Conservation (phyloP, 2,888 invertebrate genomes). For the Thymelicus sylvestris region DNA sequence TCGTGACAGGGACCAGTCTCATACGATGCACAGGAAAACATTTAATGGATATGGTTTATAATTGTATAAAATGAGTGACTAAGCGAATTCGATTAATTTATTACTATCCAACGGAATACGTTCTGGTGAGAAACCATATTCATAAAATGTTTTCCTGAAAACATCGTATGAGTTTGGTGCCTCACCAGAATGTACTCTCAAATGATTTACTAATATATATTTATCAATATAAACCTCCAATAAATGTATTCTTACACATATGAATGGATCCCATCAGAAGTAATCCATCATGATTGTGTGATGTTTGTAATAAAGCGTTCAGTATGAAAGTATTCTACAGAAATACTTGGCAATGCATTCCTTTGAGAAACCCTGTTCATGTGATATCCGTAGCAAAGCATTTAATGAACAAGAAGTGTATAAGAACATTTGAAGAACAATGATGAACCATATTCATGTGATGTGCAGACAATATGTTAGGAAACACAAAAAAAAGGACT, state of each 20-base stretch:
- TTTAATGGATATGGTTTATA: neutral
- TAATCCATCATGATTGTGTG: neutral
- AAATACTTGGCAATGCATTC: neutral
- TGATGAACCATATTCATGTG: slow-evolving; percentile 2
- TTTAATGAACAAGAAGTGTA: neutral
- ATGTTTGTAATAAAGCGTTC: slow-evolving; percentile 2
- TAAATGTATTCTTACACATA: neutral
- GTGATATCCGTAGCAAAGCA: neutral
- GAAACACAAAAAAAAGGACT: too few relatives aligned
- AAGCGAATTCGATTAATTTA: neutral
- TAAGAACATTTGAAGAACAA: neutral
- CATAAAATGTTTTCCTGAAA: slow-evolving; percentile 10
- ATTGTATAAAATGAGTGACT: too few relatives aligned
- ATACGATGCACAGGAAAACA: too few relatives aligned
- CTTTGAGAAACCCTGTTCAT: neutral
- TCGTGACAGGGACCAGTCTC: too few relatives aligned
- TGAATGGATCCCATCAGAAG: neutral
- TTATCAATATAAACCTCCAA: neutral
- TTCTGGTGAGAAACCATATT: slow-evolving; percentile 4
- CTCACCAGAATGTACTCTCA: neutral
- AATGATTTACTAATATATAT: neutral
- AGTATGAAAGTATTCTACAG: slow-evolving; percentile 1
- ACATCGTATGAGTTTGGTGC: neutral
- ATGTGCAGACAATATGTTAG: too few relatives aligned
- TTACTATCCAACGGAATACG: neutral